phyloP scores from a whole-genome alignment of 2,797 vertebrate species.

The Pteronotus mesoamericanus region DNA sequence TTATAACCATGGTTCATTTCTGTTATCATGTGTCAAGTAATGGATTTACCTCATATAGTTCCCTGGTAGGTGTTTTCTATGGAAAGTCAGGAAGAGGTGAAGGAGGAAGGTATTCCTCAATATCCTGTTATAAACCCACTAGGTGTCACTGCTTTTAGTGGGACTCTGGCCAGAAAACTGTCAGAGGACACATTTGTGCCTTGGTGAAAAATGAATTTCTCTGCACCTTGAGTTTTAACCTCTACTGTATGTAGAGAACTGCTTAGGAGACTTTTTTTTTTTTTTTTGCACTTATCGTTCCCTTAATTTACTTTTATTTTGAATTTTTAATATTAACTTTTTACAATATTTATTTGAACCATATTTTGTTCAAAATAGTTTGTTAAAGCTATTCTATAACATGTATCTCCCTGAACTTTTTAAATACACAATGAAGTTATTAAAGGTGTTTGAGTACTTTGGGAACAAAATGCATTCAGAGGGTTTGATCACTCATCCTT shows the following conservation, averaged over 20 bases:
- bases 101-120: not conserved
- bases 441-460: constrained; percentile 65
- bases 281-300: too few species aligned
- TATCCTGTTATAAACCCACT: not conserved
- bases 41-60: not conserved
- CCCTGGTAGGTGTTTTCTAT: constrained; percentile 20
- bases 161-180: not conserved
- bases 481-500: constrained; percentile 48
- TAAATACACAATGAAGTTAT: constrained; percentile 66
- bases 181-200: not conserved
- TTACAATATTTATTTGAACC: constrained; percentile 69
- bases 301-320: not conserved
- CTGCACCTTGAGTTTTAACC: not conserved
- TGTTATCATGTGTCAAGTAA: constrained; percentile 11
- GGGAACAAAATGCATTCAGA: constrained; percentile 56
- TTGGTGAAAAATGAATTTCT: not conserved
- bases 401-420: constrained; percentile 10
- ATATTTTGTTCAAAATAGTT: constrained; percentile 72
- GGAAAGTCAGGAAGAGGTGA: not conserved
- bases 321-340: constrained; percentile 28
- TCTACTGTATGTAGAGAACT: not conserved
- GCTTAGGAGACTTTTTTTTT: not conserved
- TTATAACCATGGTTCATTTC: constrained; percentile 34
- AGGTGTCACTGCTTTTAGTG: constrained; percentile 29
- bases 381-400: not conserved